Evolutionary conservation across 2,113 vertebrate genomes (phyloP).

Genomic region (Myrmecobius fasciatus): DNA sequence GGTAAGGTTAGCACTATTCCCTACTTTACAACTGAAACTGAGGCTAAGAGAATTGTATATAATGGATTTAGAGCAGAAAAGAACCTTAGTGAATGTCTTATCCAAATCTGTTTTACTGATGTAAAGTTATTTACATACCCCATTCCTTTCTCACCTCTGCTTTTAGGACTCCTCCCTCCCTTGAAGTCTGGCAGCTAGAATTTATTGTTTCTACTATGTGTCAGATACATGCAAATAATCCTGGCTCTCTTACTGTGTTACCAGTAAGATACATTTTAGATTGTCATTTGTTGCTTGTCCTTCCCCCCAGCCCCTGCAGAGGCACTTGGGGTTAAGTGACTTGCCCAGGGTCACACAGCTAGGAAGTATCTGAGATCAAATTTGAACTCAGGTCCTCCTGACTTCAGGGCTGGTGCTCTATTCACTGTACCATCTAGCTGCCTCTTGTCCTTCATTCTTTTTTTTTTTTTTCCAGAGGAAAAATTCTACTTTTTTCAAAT

Average conservation of each 20-base stretch:
- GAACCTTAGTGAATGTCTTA: background rate
- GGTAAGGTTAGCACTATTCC: background rate
- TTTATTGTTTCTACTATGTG: background rate
- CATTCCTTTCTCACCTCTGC: background rate
- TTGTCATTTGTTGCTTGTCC: background rate
- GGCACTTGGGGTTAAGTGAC: no score
- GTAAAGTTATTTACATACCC: background rate
- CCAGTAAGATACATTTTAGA: background rate
- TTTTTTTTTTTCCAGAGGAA: no score
- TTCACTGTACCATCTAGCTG: no score
- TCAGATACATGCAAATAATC: background rate
- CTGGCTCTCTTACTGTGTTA: background rate
- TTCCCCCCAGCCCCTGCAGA: no score
- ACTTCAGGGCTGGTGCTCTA: no score
- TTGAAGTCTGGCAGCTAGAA: background rate
- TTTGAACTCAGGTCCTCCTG: no score
- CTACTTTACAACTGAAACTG: constrained; percentile 14
- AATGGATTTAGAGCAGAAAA: background rate
- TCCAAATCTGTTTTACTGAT: background rate
- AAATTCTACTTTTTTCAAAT: no score
- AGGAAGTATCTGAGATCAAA: no score
- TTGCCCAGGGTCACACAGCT: no score
- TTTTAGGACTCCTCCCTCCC: background rate
- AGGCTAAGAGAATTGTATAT: background rate
- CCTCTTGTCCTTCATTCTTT: background rate